phyloP scores from a whole-genome alignment of 2,113 vertebrate species.

The Brachypteracias leptosomus region DNA sequence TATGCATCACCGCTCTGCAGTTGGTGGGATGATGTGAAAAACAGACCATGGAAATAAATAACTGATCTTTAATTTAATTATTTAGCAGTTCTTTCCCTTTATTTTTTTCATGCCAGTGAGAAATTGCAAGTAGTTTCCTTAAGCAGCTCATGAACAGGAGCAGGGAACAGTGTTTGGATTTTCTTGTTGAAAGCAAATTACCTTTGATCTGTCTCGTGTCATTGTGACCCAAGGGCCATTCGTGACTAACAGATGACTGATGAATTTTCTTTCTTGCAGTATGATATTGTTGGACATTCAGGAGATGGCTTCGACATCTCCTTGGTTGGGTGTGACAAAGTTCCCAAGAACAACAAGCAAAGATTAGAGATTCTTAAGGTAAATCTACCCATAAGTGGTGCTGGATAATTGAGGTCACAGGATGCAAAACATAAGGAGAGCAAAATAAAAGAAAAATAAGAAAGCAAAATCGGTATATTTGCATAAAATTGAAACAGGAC shows the following conservation, averaged over 20 bases:
- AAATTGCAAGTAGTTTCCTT: background rate
- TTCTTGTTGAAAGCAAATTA: background rate
- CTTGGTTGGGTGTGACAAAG: conserved; percentile 81
- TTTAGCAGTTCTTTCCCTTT: background rate
- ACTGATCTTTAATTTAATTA: background rate
- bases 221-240: background rate
- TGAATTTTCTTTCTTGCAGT: conserved; percentile 75
- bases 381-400: conserved; percentile 6
- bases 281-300: conserved; percentile 91
- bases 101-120: background rate
- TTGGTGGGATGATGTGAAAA: background rate
- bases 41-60: background rate
- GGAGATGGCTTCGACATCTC: conserved; percentile 88
- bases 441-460: background rate
- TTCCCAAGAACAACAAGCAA: conserved; percentile 92
- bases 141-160: background rate
- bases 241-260: background rate
- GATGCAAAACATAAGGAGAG: background rate
- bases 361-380: conserved; percentile 95
- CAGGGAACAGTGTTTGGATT: background rate
- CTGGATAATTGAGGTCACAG: background rate
- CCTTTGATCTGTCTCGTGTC: background rate
- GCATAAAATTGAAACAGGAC: background rate
- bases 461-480: background rate
- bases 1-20: background rate